Conservation (phyloP, 2,797 vertebrate genomes). For the Hippocampus kuda region DNA sequence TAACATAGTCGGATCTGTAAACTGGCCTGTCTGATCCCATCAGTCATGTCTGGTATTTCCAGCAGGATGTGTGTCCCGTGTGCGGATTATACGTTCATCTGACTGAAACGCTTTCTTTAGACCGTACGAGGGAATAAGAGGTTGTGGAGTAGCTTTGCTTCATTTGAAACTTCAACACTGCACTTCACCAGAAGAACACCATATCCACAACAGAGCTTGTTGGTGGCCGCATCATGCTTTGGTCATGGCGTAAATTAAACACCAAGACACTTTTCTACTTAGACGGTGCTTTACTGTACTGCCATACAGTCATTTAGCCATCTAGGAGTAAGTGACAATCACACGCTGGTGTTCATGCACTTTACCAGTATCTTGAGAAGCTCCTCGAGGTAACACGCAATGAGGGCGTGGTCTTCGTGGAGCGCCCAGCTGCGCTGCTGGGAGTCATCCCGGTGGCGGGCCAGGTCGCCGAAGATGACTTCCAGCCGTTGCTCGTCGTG, state of each 20-base stretch:
- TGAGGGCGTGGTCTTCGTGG: slow-evolving; percentile 87
- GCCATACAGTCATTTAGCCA: not conserved
- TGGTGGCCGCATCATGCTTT: no score
- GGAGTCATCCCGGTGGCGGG: slow-evolving; percentile 83
- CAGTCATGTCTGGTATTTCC: slow-evolving; percentile 38
- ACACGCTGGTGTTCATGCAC: not conserved
- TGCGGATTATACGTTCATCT: slow-evolving; percentile 6
- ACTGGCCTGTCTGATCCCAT: slow-evolving; percentile 43
- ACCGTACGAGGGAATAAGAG: not conserved
- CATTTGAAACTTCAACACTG: not conserved
- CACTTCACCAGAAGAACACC: not conserved
- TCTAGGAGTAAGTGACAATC: not conserved
- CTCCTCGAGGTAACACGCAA: slow-evolving; percentile 93
- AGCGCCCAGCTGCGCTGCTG: slow-evolving; percentile 98
- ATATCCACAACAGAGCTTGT: no score
- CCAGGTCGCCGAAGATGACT: slow-evolving; percentile 89
- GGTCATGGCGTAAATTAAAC: no score
- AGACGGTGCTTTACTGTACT: no score
- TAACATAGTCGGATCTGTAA: slow-evolving; percentile 25
- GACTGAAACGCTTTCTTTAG: not conserved
- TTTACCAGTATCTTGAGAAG: slow-evolving; percentile 90
- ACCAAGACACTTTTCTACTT: no score
- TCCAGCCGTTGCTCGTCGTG: slow-evolving; percentile 92
- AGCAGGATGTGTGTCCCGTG: slow-evolving; percentile 25
- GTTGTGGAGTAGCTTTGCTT: not conserved